Evolutionary conservation across 2,888 invertebrate genomes (phyloP).

Genomic region (Plagodis dolabraria): DNA sequence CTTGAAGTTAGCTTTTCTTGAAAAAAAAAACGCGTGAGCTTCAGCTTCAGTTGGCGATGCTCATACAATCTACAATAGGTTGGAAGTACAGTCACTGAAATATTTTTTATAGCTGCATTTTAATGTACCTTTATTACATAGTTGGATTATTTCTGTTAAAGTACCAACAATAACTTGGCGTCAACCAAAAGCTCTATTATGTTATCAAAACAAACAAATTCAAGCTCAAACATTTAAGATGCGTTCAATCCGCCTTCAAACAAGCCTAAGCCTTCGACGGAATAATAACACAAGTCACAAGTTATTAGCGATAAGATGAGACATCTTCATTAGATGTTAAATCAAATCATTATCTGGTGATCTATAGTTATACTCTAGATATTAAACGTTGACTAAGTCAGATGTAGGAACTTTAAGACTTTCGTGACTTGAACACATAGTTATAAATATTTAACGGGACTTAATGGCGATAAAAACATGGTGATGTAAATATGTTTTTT

Average conservation of each 20-base stretch:
- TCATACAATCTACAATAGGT: too few relatives aligned
- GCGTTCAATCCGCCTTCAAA: slow-evolving; percentile 28
- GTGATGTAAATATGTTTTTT: too few relatives aligned
- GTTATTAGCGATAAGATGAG: slow-evolving; percentile 6
- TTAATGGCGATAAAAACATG: too few relatives aligned
- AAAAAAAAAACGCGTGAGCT: too few relatives aligned
- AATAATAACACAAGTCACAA: slow-evolving; percentile 12
- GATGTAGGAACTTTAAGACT: too few relatives aligned
- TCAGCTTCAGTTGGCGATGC: too few relatives aligned
- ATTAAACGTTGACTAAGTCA: too few relatives aligned
- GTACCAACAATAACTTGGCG: slow-evolving; percentile 6
- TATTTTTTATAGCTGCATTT: neutral
- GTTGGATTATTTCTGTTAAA: neutral
- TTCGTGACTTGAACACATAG: too few relatives aligned
- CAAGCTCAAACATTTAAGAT: slow-evolving; percentile 22
- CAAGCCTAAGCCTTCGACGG: slow-evolving; percentile 25
- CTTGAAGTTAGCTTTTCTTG: too few relatives aligned
- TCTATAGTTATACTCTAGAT: too few relatives aligned
- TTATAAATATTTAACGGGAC: too few relatives aligned
- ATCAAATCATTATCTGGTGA: neutral
- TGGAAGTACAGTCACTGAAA: too few relatives aligned
- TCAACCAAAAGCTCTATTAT: slow-evolving; percentile 13
- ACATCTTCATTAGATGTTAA: neutral
- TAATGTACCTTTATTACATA: neutral
- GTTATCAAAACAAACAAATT: slow-evolving; percentile 24